phyloP scores from a whole-genome alignment of 2,797 vertebrate genomes.

The Pseudocheirus occidentalis region DNA sequence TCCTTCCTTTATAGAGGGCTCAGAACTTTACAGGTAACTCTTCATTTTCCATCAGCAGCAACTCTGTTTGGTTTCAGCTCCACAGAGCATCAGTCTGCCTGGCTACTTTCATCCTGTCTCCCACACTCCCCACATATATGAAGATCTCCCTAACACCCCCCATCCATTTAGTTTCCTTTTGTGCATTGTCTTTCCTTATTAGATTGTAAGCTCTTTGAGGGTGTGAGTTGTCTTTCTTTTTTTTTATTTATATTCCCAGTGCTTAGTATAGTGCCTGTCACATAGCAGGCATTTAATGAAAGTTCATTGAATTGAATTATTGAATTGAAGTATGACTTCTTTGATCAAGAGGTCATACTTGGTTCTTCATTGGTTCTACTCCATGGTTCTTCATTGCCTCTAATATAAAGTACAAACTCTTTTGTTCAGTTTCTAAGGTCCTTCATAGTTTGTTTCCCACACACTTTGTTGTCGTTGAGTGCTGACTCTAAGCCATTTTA shows the following conservation, averaged over 20 bases:
- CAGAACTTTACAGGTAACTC: background rate
- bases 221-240: background rate
- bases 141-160: background rate
- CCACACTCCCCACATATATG: background rate
- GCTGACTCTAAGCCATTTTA: background rate
- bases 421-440: background rate
- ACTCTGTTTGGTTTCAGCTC: background rate
- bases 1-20: background rate
- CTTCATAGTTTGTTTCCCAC: background rate
- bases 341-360: background rate
- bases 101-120: background rate
- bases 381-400: background rate
- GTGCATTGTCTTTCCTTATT: background rate
- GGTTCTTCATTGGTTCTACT: too few relatives aligned
- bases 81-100: background rate
- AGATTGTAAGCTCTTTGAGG: background rate
- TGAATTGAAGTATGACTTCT: background rate
- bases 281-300: background rate
- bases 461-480: background rate
- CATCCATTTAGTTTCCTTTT: background rate
- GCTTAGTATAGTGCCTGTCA: background rate
- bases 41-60: background rate
- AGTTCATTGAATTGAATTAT: background rate
- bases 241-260: background rate
- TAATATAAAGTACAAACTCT: background rate